These are phyloP conservation scores for Exephanes ischioxanthus DNA, from an alignment of 2,888 invertebrate species.

Conservation along the genomic window DNA sequence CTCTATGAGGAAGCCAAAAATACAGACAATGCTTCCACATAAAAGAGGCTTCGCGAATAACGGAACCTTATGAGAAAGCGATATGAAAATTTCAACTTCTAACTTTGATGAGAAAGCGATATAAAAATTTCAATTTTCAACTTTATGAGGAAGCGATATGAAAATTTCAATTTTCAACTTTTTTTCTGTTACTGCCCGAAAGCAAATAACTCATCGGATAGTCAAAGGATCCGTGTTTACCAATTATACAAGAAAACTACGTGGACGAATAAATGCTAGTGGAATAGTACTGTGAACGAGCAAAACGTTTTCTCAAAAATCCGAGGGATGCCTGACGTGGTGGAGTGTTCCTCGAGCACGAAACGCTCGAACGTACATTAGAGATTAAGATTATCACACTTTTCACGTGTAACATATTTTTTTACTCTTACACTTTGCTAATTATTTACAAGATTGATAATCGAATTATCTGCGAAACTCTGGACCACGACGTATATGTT, in stretches of 20 bases:
- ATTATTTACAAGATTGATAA: slow-evolving; percentile 69
- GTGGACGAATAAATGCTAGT: slow-evolving; percentile 70
- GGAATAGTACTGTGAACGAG: slow-evolving; percentile 73
- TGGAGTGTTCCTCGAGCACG: slow-evolving; percentile 16
- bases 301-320: background rate
- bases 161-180: too few species aligned
- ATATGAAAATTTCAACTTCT: too few species aligned
- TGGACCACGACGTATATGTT: too few species aligned
- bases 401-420: slow-evolving; percentile 77
- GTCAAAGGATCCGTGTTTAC: slow-evolving; percentile 19
- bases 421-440: slow-evolving; percentile 67
- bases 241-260: slow-evolving; percentile 46
- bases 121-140: too few species aligned
- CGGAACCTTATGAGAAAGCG: too few species aligned
- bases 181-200: slow-evolving; percentile 24
- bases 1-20: too few species aligned
- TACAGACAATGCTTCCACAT: too few species aligned
- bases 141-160: too few species aligned
- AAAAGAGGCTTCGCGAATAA: too few species aligned
- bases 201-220: slow-evolving; percentile 11
- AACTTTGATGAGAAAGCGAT: too few species aligned
- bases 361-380: slow-evolving; percentile 74
- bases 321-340: background rate
- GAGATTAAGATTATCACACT: slow-evolving; percentile 82
- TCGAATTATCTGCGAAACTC: slow-evolving; percentile 68